phyloP scores from a whole-genome alignment of 2,888 invertebrate species.

The Acrocera orbiculus region DNA sequence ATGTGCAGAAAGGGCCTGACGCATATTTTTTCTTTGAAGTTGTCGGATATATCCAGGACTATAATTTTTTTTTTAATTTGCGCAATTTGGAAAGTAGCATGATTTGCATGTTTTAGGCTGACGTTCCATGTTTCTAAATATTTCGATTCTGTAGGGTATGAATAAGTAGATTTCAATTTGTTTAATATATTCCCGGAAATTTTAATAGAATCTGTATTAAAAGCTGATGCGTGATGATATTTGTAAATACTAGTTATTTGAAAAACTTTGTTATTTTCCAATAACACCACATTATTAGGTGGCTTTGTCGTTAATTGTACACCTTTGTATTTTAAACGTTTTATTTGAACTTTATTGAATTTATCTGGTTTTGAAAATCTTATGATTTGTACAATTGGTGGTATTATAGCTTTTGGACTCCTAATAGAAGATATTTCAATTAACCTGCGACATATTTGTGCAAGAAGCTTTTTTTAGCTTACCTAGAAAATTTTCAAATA shows the following conservation, averaged over 20 bases:
- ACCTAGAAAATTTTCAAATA: constrained; percentile 1
- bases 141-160: background rate
- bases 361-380: background rate
- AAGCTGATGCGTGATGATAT: background rate
- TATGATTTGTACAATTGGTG: background rate
- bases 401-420: background rate
- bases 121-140: background rate
- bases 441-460: too few species aligned
- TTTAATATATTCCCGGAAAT: background rate
- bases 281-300: background rate
- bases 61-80: background rate
- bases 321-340: background rate
- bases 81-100: background rate
- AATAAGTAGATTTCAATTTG: background rate
- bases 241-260: background rate
- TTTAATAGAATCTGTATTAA: background rate
- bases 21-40: background rate
- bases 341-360: background rate
- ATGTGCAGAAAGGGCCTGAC: background rate
- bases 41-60: background rate
- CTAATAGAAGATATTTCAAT: background rate
- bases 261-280: background rate
- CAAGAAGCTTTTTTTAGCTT: constrained; percentile 1
- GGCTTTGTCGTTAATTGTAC: background rate
- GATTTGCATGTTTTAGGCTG: background rate